phyloP scores from a whole-genome alignment of 2,888 invertebrate genomes.

The Ischnura elegans region DNA sequence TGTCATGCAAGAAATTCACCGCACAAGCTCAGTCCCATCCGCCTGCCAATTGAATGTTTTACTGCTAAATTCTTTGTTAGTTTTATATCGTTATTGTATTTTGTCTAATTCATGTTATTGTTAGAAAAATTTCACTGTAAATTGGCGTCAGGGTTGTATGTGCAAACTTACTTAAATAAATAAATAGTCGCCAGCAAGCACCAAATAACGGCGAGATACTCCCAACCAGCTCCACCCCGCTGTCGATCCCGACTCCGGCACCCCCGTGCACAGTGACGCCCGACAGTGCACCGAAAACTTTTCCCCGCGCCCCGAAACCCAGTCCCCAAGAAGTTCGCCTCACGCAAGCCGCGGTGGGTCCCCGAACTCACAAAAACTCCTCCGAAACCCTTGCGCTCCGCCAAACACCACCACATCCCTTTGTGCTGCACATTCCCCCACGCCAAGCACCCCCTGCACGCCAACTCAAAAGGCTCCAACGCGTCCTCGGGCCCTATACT shows the following conservation, averaged over 20 bases:
- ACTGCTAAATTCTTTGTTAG: too few relatives aligned
- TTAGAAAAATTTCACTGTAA: too few relatives aligned
- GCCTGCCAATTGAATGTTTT: too few relatives aligned
- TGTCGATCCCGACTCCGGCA: not conserved
- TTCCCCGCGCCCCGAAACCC: not conserved
- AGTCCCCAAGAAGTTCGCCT: not conserved
- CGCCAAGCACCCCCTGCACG: not conserved
- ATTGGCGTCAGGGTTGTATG: too few relatives aligned
- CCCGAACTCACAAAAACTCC: not conserved
- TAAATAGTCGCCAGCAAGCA: too few relatives aligned
- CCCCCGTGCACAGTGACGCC: not conserved
- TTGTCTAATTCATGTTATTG: too few relatives aligned
- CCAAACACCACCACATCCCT: conserved; percentile 1
- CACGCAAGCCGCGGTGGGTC: not conserved
- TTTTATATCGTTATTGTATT: too few relatives aligned
- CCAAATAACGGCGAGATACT: too few relatives aligned
- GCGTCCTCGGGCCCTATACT: not conserved
- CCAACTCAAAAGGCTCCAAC: not conserved
- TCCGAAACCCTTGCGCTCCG: not conserved
- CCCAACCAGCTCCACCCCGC: not conserved
- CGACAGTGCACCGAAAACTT: not conserved
- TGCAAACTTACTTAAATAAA: too few relatives aligned
- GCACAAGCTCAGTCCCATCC: too few relatives aligned
- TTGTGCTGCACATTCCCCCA: conserved; percentile 1
- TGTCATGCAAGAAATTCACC: too few relatives aligned